Evolutionary conservation across 1,140 invertebrate genomes (phyloP).

Genomic region (Chymomyza costata): DNA sequence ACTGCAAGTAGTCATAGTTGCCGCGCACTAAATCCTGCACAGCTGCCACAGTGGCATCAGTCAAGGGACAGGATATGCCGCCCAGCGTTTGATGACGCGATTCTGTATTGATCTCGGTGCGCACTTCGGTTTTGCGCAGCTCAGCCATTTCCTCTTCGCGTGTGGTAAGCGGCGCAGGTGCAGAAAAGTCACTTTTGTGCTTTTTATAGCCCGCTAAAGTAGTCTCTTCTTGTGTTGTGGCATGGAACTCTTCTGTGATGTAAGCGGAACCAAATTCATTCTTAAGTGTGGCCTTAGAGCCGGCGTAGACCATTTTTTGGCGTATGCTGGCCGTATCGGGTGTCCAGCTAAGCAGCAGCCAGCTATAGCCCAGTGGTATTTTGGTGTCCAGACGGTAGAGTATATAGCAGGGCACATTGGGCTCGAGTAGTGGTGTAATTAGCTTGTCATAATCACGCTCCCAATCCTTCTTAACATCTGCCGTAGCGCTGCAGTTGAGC

Average conservation of each 20-base stretch:
- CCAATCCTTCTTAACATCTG: conserved; percentile 85
- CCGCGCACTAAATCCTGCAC: conserved; percentile 82
- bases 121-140: conserved; percentile 85
- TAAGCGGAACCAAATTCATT: conserved; percentile 92
- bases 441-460: conserved; percentile 91
- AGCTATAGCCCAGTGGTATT: conserved; percentile 89
- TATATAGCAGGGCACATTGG: conserved; percentile 94
- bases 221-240: conserved; percentile 83
- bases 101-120: conserved; percentile 87
- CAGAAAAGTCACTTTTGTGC: conserved; percentile 84
- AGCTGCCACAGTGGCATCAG: conserved; percentile 85
- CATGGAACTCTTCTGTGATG: conserved; percentile 82
- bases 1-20: conserved; percentile 85
- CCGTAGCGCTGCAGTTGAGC: conserved; percentile 81
- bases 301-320: conserved; percentile 99
- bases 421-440: conserved; percentile 85
- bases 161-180: conserved; percentile 91
- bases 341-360: conserved; percentile 96
- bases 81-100: conserved; percentile 93
- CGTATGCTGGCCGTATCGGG: conserved; percentile 92
- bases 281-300: conserved; percentile 98
- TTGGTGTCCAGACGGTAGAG: conserved; percentile 91
- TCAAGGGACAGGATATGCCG: conserved; percentile 95
- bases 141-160: conserved; percentile 92
- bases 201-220: conserved; percentile 87